These are phyloP conservation scores for Odocoileus virginianus DNA, from an alignment of 2,113 vertebrate species.

Conservation along the genomic window DNA sequence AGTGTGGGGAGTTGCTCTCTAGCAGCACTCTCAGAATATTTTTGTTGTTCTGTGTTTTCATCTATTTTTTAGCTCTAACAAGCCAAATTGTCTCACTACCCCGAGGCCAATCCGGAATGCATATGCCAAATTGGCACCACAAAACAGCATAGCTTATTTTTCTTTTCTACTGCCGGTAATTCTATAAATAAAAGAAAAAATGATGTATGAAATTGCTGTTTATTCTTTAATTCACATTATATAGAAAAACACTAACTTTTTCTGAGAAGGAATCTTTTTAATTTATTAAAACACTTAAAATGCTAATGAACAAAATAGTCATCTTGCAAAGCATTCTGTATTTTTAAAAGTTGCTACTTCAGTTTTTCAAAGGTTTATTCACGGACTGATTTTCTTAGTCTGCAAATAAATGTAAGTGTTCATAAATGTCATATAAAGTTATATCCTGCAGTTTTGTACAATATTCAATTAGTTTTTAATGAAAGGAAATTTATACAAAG, in stretches of 20 bases:
- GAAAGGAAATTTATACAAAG: constrained; percentile 28
- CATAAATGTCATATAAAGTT: constrained; percentile 23
- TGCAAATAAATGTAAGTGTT: constrained; percentile 27
- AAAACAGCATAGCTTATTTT: not conserved
- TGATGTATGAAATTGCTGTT: not conserved
- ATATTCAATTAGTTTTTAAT: constrained; percentile 46
- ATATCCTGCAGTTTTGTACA: not conserved
- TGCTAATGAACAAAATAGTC: not conserved
- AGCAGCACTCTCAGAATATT: not conserved
- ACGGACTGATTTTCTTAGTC: constrained; percentile 20
- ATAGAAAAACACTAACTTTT: constrained; percentile 16
- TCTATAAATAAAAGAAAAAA: constrained; percentile 12
- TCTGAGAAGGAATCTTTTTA: not conserved
- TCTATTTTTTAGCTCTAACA: not conserved
- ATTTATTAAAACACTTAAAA: constrained; percentile 40
- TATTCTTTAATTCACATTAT: constrained; percentile 15
- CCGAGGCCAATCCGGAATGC: not conserved
- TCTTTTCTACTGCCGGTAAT: not conserved
- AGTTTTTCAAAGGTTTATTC: constrained; percentile 17
- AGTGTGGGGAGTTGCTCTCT: no score
- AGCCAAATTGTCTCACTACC: not conserved
- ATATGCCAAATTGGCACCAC: not conserved
- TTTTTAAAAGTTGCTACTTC: not conserved
- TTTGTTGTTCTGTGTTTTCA: not conserved
- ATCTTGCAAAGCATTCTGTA: not conserved